Evolutionary conservation across 2,113 vertebrate genomes (phyloP), one percentile per base, ranked within the genome.

Genomic region (Halichoerus grypus): DNA sequence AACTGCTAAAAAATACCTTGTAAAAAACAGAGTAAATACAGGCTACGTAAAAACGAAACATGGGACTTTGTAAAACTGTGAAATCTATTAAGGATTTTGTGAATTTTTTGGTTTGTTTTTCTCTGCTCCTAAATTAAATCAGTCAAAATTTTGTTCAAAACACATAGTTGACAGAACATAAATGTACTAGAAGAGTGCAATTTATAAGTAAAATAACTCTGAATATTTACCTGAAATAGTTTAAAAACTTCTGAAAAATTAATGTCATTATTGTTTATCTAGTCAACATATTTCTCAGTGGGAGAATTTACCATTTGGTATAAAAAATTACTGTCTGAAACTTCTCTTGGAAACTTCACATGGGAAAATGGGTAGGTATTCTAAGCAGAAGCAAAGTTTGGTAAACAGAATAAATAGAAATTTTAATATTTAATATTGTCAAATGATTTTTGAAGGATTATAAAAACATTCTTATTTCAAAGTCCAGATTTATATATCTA

Each of bases 111-210:
- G 3, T 51, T 87, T 57, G 1, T 36, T 80, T 88, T 88, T 51
- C 24, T 80, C 95, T 91, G 72, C 24, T 76, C 24, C 71, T 13
- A 46, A 46, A 28, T 76, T 46, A 3, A 51, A 9, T 63, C 21
- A 74, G 28, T 36, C 26, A 31, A 94, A 94, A 39, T 94, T 91
- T 93, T 5, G 7, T 57, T 96, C 33, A 92, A 61, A 97, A 92
- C n/a, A 57, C 9, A 33, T 33, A 69, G 10, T 46, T 31, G 2
- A 74, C 19, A 81, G 19, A 84, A 88, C 46, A 69, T n/a, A 80
- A 88, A 36, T 80, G 31, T 1, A 12, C 63, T 76, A 61, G 49
- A 79, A 93, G 1, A 94, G 12, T 81, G 1, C 8, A 67, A 19
- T 39, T 42, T 88, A 59, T 59, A 51, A 72, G 53, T 88, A 94